These are phyloP conservation scores for Oryzias javanicus DNA, from an alignment of 2,113 vertebrate genomes.

Conservation along the genomic window DNA sequence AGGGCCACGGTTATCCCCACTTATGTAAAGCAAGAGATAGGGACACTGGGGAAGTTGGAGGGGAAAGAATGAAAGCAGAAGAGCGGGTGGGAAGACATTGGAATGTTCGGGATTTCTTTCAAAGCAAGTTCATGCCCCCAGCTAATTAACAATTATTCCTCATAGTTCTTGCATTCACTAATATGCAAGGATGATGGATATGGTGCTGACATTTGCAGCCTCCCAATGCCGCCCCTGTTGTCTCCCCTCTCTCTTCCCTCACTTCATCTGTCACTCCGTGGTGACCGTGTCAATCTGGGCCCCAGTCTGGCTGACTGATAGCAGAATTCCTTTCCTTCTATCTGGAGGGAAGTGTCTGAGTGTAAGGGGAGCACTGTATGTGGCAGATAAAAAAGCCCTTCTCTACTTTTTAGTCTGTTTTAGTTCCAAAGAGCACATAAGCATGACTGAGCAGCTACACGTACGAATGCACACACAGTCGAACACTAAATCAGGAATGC, in stretches of 20 bases:
- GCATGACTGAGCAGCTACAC: slow-evolving; percentile 3
- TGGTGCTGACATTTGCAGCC: slow-evolving; percentile 65
- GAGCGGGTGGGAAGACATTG: slow-evolving; percentile 56
- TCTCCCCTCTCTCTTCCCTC: slow-evolving; percentile 40
- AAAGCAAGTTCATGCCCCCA: slow-evolving; percentile 64
- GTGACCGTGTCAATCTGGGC: slow-evolving; percentile 53
- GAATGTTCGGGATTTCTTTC: slow-evolving; percentile 60
- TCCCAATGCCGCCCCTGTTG: slow-evolving; percentile 36
- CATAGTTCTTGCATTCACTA: slow-evolving; percentile 61
- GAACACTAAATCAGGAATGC: slow-evolving; percentile 44
- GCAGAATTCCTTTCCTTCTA: slow-evolving; percentile 51
- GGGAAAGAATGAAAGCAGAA: slow-evolving; percentile 24
- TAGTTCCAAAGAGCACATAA: slow-evolving; percentile 20
- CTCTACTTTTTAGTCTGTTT: slow-evolving; percentile 15
- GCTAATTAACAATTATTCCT: slow-evolving; percentile 72
- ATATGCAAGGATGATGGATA: slow-evolving; percentile 65
- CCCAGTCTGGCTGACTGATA: slow-evolving; percentile 54
- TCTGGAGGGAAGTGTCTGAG: slow-evolving; percentile 29
- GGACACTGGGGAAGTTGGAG: slow-evolving; percentile 10
- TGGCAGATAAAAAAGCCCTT: slow-evolving; percentile 31
- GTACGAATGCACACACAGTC: slow-evolving; percentile 23
- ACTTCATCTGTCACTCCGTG: slow-evolving; percentile 49
- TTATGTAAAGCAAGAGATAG: slow-evolving; percentile 50
- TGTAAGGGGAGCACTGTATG: slow-evolving; percentile 37
- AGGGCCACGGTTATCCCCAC: slow-evolving; percentile 51